Evolutionary conservation across 2,888 invertebrate genomes (phyloP).

Genomic region (Philaethria dido): DNA sequence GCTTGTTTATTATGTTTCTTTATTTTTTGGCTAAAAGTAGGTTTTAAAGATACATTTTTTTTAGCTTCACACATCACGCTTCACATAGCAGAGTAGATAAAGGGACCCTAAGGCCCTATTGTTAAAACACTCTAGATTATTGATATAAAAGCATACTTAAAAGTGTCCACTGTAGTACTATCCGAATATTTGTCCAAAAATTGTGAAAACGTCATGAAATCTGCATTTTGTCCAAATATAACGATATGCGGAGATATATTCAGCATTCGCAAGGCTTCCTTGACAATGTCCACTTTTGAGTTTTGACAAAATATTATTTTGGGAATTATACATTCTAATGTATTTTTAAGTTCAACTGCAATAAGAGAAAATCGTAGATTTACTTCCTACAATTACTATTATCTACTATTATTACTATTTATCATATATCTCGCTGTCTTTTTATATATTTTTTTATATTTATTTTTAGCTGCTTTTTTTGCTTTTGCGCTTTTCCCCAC

Average conservation of each 20-base stretch:
- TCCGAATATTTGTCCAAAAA: constrained; percentile 50
- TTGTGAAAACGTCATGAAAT: constrained; percentile 50
- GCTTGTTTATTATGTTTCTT: no score
- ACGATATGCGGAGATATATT: constrained; percentile 50
- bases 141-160: constrained; percentile 45
- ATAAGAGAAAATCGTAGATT: constrained; percentile 12
- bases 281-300: constrained; percentile 50
- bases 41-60: no score
- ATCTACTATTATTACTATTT: no score
- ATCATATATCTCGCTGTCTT: no score
- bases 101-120: no score
- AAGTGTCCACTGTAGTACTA: constrained; percentile 45
- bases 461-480: no score
- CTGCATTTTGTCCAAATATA: constrained; percentile 53
- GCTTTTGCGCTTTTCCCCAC: no score
- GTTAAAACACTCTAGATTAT: not conserved
- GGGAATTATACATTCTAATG: constrained; percentile 52
- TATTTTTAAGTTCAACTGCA: constrained; percentile 54
- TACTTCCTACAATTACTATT: no score
- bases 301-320: constrained; percentile 60
- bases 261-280: constrained; percentile 49
- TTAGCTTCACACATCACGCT: no score
- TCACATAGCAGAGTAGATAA: no score
- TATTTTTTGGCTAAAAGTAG: no score
- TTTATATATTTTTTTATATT: no score